Evolutionary conservation across 1,140 invertebrate genomes (phyloP).

Genomic region (Lepidurus apus): DNA sequence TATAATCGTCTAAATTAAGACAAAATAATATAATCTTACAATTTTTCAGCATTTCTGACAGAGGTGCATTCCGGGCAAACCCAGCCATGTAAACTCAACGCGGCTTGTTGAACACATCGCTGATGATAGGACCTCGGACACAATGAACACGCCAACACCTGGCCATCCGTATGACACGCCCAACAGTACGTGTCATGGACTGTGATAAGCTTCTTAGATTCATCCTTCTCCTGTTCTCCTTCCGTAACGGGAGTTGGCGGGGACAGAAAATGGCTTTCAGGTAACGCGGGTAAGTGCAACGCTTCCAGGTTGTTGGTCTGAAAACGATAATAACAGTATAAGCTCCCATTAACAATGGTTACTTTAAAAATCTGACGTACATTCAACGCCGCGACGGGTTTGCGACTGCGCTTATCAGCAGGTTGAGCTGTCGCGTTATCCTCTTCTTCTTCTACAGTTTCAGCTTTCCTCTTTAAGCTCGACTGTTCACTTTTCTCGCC

Average conservation of each 20-base stretch:
- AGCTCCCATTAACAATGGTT: background rate
- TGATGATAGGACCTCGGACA: conserved; percentile 51
- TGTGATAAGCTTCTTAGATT: conserved; percentile 42
- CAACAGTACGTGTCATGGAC: conserved; percentile 75
- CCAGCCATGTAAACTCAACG: conserved; percentile 59
- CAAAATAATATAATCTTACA: background rate
- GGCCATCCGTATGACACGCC: conserved; percentile 69
- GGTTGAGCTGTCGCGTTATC: background rate
- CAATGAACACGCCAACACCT: conserved; percentile 47
- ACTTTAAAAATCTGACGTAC: background rate
- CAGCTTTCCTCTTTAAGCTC: background rate
- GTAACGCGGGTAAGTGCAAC: background rate
- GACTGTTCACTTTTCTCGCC: background rate
- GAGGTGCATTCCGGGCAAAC: conserved; percentile 79
- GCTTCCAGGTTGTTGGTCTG: background rate
- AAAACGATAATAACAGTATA: background rate
- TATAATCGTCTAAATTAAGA: too few relatives aligned
- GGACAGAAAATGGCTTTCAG: conserved; percentile 3
- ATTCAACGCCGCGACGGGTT: background rate
- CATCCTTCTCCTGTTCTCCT: background rate
- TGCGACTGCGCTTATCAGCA: conserved; percentile 3
- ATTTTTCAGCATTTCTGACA: conserved; percentile 68
- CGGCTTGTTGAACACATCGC: conserved; percentile 42
- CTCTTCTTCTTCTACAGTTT: background rate
- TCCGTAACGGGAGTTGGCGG: background rate